Percentiles rank a stretch among this genome's conserved stretches.
Conservation (phyloP, 1,140 invertebrate genomes). For the Glossosoma conforme region DNA sequence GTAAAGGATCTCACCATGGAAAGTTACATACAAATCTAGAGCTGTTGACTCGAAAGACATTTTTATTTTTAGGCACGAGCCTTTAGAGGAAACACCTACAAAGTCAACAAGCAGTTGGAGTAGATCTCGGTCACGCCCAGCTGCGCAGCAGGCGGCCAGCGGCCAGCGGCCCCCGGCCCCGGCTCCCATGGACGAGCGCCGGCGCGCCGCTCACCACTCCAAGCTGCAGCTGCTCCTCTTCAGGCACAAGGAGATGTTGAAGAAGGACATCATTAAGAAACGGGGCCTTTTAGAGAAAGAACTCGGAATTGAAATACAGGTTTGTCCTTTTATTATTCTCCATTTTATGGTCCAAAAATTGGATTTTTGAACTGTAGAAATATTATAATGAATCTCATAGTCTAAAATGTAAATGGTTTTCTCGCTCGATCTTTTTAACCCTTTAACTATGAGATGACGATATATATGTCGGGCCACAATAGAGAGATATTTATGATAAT, state of each 20-base stretch:
- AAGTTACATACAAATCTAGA: too few species aligned
- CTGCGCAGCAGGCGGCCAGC: constrained; percentile 12
- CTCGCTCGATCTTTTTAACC: too few species aligned
- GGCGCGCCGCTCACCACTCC: constrained; percentile 43
- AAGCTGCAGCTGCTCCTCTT: constrained; percentile 64
- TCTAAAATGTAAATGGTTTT: background rate
- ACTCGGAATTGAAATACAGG: constrained; percentile 85
- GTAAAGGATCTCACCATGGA: too few species aligned
- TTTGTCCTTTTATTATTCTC: constrained; percentile 31
- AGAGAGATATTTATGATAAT: background rate
- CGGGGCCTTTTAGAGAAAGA: constrained; percentile 85
- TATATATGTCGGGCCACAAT: too few species aligned
- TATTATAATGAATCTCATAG: background rate
- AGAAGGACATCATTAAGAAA: constrained; percentile 91
- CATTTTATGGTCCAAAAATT: background rate
- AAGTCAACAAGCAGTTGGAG: too few species aligned
- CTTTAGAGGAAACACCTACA: constrained; percentile 29
- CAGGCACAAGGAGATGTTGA: constrained; percentile 85
- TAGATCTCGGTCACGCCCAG: constrained; percentile 33
- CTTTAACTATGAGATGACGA: too few species aligned
- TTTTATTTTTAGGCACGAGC: constrained; percentile 14
- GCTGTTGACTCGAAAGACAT: too few species aligned
- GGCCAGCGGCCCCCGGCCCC: constrained; percentile 10
- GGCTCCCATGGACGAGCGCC: constrained; percentile 36
- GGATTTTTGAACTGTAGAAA: background rate